phyloP scores from a whole-genome alignment of 2,888 invertebrate genomes.

The Hydropsyche betteni region DNA sequence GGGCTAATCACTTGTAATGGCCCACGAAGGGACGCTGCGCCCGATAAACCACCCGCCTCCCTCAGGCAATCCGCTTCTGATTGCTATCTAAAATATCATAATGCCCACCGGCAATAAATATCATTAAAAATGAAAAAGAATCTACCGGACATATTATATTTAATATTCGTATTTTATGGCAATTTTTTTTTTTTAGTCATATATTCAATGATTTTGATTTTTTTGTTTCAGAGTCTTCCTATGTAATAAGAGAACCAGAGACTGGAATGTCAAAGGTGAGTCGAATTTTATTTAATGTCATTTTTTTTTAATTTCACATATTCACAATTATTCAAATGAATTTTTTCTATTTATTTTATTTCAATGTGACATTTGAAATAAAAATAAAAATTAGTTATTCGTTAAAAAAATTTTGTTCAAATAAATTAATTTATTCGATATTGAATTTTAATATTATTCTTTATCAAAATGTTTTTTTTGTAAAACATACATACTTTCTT shows the following conservation, averaged over 20 bases:
- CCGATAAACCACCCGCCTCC: conserved; percentile 34
- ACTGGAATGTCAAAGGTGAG: conserved; percentile 48
- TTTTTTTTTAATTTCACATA: too few relatives aligned
- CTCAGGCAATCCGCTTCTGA: conserved; percentile 28
- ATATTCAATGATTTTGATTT: conserved; percentile 3
- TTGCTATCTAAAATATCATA: conserved; percentile 31
- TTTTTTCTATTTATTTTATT: too few relatives aligned
- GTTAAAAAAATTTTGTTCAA: too few relatives aligned
- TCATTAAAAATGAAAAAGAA: background rate
- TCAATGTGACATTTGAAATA: too few relatives aligned
- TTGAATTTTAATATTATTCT: too few relatives aligned
- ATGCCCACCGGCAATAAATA: conserved; percentile 37
- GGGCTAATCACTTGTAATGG: conserved; percentile 52
- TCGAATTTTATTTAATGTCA: background rate
- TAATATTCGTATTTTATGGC: background rate
- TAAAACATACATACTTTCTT: too few relatives aligned
- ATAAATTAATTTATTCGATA: too few relatives aligned
- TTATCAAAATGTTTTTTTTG: too few relatives aligned
- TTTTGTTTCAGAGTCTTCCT: conserved; percentile 46
- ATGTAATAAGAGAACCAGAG: conserved; percentile 43
- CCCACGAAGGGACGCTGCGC: conserved; percentile 48
- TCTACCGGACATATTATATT: background rate
- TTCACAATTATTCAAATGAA: too few relatives aligned
- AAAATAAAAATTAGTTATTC: too few relatives aligned
- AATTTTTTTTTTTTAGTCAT: background rate